Percentiles rank a stretch among this genome's conserved stretches.
Conservation (phyloP, 2,113 vertebrate species). For the Tautogolabrus adspersus region DNA sequence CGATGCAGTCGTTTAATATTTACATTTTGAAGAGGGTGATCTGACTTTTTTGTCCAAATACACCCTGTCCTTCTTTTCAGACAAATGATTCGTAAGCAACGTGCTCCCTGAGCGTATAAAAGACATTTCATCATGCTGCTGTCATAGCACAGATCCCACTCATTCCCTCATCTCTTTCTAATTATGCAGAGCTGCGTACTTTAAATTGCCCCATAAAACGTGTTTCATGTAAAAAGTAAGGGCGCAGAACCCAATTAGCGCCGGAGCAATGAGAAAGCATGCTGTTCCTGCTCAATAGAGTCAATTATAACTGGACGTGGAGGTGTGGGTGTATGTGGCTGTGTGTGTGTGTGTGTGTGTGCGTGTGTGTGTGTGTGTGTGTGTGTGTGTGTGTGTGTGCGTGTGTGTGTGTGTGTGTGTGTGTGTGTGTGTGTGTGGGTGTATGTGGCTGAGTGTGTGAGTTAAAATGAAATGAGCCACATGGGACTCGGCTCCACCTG, state of each 20-base stretch:
- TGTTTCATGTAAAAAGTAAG: conserved; percentile 78
- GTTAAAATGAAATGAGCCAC: conserved; percentile 57
- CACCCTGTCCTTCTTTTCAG: conserved; percentile 10
- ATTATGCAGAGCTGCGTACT: conserved; percentile 67
- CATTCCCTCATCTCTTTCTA: conserved; percentile 69
- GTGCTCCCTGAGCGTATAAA: conserved; percentile 23
- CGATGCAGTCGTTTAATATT: conserved; percentile 45
- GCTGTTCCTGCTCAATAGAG: conserved; percentile 75
- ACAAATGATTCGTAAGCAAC: conserved; percentile 7
- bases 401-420: too few relatives aligned
- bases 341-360: conserved; percentile 4
- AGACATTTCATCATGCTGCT: conserved; percentile 49
- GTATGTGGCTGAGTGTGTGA: background rate
- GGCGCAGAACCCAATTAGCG: conserved; percentile 81
- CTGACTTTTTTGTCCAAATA: conserved; percentile 21
- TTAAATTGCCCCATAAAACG: conserved; percentile 76
- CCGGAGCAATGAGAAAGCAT: conserved; percentile 67
- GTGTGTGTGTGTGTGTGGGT: background rate
- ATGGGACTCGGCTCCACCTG: conserved; percentile 69
- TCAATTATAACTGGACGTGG: conserved; percentile 72
- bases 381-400: conserved; percentile 15
- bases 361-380: conserved; percentile 25
- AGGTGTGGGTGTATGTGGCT: conserved; percentile 40
- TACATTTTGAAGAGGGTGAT: conserved; percentile 42
- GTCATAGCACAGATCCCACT: conserved; percentile 60